Conservation (phyloP, 2,113 vertebrate species). For the Phalacrocorax carbo region DNA sequence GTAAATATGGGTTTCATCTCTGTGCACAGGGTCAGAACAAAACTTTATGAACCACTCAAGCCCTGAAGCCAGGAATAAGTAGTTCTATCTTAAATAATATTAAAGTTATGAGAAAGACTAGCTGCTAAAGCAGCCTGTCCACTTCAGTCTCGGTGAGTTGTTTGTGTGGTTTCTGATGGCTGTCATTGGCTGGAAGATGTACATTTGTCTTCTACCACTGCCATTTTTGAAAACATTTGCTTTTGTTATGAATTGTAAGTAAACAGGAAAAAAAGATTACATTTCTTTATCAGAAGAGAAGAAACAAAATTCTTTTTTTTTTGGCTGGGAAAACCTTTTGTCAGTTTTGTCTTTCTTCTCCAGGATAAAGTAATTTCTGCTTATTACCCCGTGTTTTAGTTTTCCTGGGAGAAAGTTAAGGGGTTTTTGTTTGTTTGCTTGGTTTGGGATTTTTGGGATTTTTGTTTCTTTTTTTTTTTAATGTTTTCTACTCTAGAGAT, state of each 20-base stretch:
- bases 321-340: neutral
- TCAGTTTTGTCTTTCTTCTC: neutral
- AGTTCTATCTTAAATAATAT: neutral
- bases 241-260: neutral
- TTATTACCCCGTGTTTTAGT: accelerated
- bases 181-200: neutral
- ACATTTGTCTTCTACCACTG: neutral
- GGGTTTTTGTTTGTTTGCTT: neutral
- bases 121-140: neutral
- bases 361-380: neutral
- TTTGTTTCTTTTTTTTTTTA: neutral
- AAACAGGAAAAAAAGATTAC: neutral
- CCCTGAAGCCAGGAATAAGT: neutral
- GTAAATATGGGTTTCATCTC: neutral
- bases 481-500: neutral
- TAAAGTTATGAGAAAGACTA: neutral
- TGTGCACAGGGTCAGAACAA: neutral
- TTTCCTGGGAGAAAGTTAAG: neutral
- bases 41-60: neutral
- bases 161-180: neutral
- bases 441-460: accelerated
- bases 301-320: neutral
- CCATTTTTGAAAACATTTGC: neutral
- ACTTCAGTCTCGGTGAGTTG: neutral
- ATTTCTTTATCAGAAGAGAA: neutral